Evolutionary conservation across 2,888 invertebrate genomes (phyloP).

Genomic region (Gastracanthus pulcherrimus): DNA sequence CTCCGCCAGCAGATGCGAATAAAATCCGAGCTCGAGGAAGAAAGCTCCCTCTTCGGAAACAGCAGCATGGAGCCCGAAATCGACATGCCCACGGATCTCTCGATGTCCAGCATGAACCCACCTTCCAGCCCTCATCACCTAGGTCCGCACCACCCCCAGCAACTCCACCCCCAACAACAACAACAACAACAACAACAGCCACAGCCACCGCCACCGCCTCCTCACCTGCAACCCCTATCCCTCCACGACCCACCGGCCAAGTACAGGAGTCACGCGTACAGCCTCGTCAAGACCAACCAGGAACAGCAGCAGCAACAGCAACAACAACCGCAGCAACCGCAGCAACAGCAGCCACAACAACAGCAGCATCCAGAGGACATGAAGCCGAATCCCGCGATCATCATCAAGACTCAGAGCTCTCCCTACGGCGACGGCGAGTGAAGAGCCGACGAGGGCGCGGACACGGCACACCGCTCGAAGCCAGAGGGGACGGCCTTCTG

Average conservation of each 20-base stretch:
- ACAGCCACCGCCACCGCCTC: constrained; percentile 59
- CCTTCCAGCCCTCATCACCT: constrained; percentile 63
- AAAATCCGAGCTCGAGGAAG: constrained; percentile 75
- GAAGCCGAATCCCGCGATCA: constrained; percentile 71
- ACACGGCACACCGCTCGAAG: neutral
- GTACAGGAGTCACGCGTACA: constrained; percentile 76
- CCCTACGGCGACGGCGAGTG: neutral
- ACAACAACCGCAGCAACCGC: neutral
- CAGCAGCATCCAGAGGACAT: constrained; percentile 71
- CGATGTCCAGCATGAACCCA: constrained; percentile 75
- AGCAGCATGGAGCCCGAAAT: constrained; percentile 71
- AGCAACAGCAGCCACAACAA: neutral
- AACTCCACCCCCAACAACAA: neutral
- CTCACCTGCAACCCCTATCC: constrained; percentile 69
- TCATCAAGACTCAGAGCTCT: too few relatives aligned
- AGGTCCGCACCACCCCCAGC: neutral
- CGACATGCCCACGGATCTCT: constrained; percentile 76
- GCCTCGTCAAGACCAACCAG: constrained; percentile 57
- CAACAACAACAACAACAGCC: constrained; percentile 18
- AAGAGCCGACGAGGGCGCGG: neutral
- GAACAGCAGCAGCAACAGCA: constrained; percentile 21
- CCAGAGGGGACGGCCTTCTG: neutral
- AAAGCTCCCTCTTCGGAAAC: constrained; percentile 64
- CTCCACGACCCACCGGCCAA: constrained; percentile 74
- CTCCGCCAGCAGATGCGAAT: constrained; percentile 87